Base-by-base conservation (phyloP, 2,888 invertebrate genomes). In the Acleris literana region DNA sequence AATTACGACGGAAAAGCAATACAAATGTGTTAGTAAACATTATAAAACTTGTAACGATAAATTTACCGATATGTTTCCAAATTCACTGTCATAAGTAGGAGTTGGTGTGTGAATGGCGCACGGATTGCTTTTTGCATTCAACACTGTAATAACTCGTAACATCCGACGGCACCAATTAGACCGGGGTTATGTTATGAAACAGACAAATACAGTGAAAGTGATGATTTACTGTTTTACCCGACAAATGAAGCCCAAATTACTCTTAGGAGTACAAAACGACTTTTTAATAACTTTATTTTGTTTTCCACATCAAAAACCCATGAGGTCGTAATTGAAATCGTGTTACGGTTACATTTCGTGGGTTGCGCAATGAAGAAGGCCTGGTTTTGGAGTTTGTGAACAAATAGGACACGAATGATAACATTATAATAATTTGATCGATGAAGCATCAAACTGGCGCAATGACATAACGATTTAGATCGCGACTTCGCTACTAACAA, bases 141-240 rank as follows among this genome's bases (percentile, higher is more conserved):
- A 63, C 44, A 63, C 44, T 60, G 69, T 58, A 70, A 72, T 72
- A 71, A 71, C 69, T 72, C 71, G 77, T 74, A 77, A 74, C 74
- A 76, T 76, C 76, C 75, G 77, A 76, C 76, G 68, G 69, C 70
- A 69, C 71, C 76, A 79, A 79, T 81, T 80, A 80, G 68, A 71
- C 68, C 71, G 73, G 71, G 69, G 74, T 72, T 76, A 73, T 69
- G 77, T 82, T 80, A 79, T 74, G 79, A 82, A 82, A 79, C 82
- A 77, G 68, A 73, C 68, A 70, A 72, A 73, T 68, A 72, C 68
- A 75, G 83, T 77, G 86, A 86, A 86, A 86, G 86, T 79, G 70
- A 75, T 81, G 83, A 82, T 83, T 78, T 84, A 82, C 82, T 73
- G 76, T 71, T 70, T 69, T 64, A 78, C 78, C 75, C 69, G 69